A percentile compares a stretch with the other conserved stretches of the same genome.
These are phyloP conservation scores for Hemicrepidius hirtus DNA, from an alignment of 2,888 invertebrate species.

Conservation along the genomic window DNA sequence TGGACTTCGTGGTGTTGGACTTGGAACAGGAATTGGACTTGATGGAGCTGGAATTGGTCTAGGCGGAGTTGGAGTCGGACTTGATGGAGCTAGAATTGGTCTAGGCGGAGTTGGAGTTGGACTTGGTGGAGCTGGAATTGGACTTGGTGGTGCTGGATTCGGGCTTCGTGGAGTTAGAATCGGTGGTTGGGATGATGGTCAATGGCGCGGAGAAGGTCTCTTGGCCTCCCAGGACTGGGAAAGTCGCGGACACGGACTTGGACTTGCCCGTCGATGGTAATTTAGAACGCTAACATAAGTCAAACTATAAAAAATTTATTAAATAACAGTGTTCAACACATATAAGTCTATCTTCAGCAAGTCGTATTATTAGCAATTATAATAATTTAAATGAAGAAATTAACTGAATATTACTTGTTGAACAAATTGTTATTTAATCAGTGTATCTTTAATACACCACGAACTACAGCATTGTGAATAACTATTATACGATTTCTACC, in stretches of 20 bases:
- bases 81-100: background rate
- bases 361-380: no score
- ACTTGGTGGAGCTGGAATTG: background rate
- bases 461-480: no score
- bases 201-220: constrained; percentile 13
- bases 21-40: background rate
- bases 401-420: no score
- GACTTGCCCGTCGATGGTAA: no score
- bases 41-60: background rate
- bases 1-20: background rate
- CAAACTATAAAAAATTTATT: no score
- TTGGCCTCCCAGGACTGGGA: background rate
- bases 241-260: background rate
- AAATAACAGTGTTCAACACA: no score
- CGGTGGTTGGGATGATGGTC: constrained; percentile 1
- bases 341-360: no score
- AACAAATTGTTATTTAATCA: no score
- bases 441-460: no score
- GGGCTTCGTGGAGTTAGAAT: background rate
- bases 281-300: no score
- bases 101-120: background rate
- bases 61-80: background rate
- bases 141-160: background rate
- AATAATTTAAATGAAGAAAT: no score
- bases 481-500: no score